These are phyloP conservation scores for Cryptotermes secundus DNA, from an alignment of 1,140 invertebrate genomes.

Conservation along the genomic window DNA sequence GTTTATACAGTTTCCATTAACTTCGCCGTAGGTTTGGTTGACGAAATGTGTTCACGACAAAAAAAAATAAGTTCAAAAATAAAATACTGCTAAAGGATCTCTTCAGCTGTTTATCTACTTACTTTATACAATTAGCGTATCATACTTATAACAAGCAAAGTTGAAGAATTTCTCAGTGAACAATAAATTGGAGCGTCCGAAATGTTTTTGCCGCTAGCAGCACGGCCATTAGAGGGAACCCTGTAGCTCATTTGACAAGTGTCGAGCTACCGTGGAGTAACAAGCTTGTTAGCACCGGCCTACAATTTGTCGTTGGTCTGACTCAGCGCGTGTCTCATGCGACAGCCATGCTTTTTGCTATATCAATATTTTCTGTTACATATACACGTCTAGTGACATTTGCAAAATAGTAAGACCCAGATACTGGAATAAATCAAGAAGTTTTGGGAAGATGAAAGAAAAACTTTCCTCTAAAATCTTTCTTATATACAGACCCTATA, in stretches of 20 bases:
- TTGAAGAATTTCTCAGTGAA: not conserved
- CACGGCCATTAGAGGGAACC: not conserved
- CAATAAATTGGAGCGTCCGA: not conserved
- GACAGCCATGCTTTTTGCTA: not conserved
- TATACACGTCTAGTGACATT: too few species aligned
- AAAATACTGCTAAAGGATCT: not conserved
- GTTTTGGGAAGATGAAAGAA: too few species aligned
- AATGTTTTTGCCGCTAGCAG: not conserved
- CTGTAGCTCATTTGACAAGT: constrained; percentile 12
- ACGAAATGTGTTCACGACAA: too few species aligned
- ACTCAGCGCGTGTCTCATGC: not conserved
- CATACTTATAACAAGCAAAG: not conserved
- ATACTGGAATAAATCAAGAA: not conserved
- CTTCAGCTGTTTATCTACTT: not conserved
- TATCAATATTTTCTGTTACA: not conserved
- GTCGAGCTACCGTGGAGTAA: not conserved
- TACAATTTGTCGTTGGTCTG: not conserved
- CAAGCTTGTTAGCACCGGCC: not conserved
- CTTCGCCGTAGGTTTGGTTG: too few species aligned
- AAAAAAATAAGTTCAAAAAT: not conserved
- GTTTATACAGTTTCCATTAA: too few species aligned
- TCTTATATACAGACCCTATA: too few species aligned
- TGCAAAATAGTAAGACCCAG: not conserved
- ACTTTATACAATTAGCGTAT: not conserved
- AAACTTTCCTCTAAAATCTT: too few species aligned